A percentile compares a stretch with the other conserved stretches of the same genome.
These are phyloP conservation scores for Scophthalmus maximus DNA, from an alignment of 2,113 vertebrate species.

Conservation along the genomic window DNA sequence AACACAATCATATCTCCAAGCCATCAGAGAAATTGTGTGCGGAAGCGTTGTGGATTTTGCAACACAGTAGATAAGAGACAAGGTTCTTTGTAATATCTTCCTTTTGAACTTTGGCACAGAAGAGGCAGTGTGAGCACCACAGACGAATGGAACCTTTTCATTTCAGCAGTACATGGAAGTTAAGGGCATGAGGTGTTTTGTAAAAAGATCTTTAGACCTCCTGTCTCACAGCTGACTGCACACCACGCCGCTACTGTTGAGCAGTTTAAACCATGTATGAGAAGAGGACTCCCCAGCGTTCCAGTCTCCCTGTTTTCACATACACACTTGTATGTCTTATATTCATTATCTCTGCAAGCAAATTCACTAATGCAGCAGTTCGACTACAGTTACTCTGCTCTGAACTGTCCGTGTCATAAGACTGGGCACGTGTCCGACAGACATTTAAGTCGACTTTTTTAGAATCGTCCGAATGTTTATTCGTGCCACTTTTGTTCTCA, in stretches of 20 bases:
- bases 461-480: not conserved
- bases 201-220: too few species aligned
- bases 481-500: not conserved
- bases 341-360: not conserved
- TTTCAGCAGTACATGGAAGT: not conserved
- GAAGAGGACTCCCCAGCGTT: not conserved
- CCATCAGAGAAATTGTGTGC: not conserved
- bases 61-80: not conserved
- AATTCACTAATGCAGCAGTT: not conserved
- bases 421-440: not conserved
- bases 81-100: too few species aligned
- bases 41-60: not conserved
- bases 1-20: not conserved
- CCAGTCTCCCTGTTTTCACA: not conserved
- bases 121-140: too few species aligned
- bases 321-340: too few species aligned
- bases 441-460: not conserved
- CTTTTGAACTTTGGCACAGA: too few species aligned
- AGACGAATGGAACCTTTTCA: too few species aligned
- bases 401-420: not conserved
- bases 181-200: not conserved
- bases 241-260: not conserved
- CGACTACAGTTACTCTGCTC: not conserved
- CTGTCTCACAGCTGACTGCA: not conserved
- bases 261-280: too few species aligned